Evolutionary conservation across 2,113 vertebrate genomes (phyloP), one percentile per base, ranked within the genome.

Genomic region (Oncorhynchus gorbuscha): DNA sequence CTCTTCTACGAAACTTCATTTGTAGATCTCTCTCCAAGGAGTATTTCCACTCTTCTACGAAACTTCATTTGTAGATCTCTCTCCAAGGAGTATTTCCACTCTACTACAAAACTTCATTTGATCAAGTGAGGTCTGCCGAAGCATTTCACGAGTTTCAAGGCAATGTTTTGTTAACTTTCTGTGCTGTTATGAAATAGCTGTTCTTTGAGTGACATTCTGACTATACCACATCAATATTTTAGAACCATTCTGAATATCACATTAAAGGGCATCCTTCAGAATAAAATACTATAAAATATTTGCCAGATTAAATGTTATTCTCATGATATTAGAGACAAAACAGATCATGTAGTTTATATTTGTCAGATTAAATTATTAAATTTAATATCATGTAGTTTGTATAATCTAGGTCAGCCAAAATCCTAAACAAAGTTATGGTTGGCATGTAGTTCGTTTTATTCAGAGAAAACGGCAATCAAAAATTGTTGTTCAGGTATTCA

Each of bases 21-120:
- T 71, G 69, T n/a, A n/a, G 4, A 24, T 71, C 1, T 35, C 75
- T 71, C 75, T 65, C 55, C 59, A n/a, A 65, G 69, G 51, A 16
- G 55, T 58, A 58, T 14, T 13, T 13, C 39, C 75, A 48, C 22
- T n/a, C 59, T 11, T 0, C n/a, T 45, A 1, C 35, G 30, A 62
- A 71, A 77, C 35, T 64, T 45, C 26, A 65, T 71, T 49, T 65
- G 24, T 22, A 39, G 4, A 24, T 71, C 1, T 35, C 75, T 71
- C 75, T 65, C 55, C 59, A n/a, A 65, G 69, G 51, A 16, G 55
- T 58, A 58, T 14, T 13, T 13, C 39, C 75, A 48, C 22, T n/a
- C 59, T 11, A 0, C n/a, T 45, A 1, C 35, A 30, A 9, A n/a
- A n/a, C 69, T 77, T 61, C 9, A 49, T 62, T 45, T 71, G 69